Base-by-base conservation (phyloP, 2,113 vertebrate species). In the Atractosteus spatula region DNA sequence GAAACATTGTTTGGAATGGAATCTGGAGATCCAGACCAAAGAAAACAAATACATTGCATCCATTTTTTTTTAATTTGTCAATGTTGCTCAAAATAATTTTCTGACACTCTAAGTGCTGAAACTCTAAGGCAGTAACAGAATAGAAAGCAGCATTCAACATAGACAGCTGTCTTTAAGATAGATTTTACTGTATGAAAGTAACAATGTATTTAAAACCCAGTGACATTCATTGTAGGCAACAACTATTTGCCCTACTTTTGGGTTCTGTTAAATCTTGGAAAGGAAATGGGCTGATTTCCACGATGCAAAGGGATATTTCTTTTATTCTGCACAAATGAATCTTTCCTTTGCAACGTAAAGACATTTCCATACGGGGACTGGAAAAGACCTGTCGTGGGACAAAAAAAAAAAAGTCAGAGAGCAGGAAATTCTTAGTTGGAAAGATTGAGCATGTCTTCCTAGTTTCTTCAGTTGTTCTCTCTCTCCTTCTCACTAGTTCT, bases 371-470 rank as follows among this genome's bases (percentile, higher is more conserved):
- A 85, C 83, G 47, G 41, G 66, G 64, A 68, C 44, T 62, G 69
- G 57, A 74, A 74, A 72, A 69, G 67, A 78, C 76, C 69, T 64
- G 76, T 59, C 64, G 63, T 70, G 56, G 56, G 63, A 12, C 69
- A 56, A 61, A 70, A 70, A 62, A 68, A 47, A 68, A 71, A 55
- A 47, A 13, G 79, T 85, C 83, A 91, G 82, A 29, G 29, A 72
- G 78, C 82, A 85, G 91, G 84, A 91, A 89, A 89, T 88, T 87
- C 87, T 85, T 29, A 72, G 81, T 78, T 92, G 91, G 91, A 79
- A 79, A 78, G 55, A 70, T 61, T 43, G 72, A 72, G 71, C 78
- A 77, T 68, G 76, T 70, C 73, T 73, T 72, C 77, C 78, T 44
- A 11, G 74, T 77, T 66, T 78, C 74, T 51, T 44, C 59, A 68